These are phyloP conservation scores for Ia io DNA, from an alignment of 2,113 vertebrate species.

Conservation along the genomic window DNA sequence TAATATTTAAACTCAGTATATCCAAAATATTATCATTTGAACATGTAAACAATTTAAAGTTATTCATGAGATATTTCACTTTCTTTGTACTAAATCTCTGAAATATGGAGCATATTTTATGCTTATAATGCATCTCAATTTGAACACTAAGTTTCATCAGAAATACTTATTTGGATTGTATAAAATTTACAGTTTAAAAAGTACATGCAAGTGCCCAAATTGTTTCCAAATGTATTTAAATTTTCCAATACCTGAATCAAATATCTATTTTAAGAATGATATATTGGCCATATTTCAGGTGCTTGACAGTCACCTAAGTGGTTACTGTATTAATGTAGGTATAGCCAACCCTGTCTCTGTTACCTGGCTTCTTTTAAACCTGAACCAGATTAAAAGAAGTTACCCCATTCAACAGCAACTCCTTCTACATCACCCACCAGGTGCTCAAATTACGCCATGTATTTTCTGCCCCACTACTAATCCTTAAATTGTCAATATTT, in stretches of 20 bases:
- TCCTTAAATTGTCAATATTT: not conserved
- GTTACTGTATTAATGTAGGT: not conserved
- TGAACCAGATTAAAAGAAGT: not conserved
- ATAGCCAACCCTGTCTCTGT: not conserved
- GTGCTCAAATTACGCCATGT: not conserved
- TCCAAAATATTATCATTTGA: not conserved
- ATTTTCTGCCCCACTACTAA: not conserved
- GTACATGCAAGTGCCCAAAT: not conserved
- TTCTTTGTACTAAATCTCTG: not conserved
- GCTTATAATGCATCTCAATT: not conserved
- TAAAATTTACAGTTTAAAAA: constrained; percentile 1
- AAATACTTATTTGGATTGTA: constrained; percentile 6
- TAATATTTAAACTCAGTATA: not conserved
- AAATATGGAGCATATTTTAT: not conserved
- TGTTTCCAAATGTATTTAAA: constrained; percentile 12
- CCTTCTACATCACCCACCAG: not conserved
- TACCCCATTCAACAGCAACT: not conserved
- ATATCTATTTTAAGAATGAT: constrained; percentile 3
- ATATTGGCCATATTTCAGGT: not conserved
- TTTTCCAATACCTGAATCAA: constrained; percentile 13
- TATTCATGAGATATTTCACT: not conserved
- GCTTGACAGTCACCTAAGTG: not conserved
- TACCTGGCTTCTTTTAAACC: not conserved
- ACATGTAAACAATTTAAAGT: not conserved
- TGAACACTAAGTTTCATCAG: not conserved